A percentile compares a stretch with the other conserved stretches of the same genome.
Evolutionary conservation across 2,888 invertebrate genomes (phyloP).

Genomic region (Theretra japonica): DNA sequence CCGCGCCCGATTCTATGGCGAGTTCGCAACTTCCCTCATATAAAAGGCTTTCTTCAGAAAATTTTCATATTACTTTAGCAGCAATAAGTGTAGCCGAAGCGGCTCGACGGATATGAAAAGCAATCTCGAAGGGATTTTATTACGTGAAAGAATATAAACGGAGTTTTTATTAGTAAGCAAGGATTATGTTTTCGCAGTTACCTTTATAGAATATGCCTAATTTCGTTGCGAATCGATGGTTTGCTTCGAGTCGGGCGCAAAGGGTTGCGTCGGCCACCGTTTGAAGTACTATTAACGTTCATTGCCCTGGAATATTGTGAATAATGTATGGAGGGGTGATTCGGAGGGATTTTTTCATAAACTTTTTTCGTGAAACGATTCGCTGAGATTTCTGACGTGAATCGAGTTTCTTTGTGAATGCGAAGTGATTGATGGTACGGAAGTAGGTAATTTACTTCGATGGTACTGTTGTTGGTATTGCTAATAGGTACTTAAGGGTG

Average conservation of each 20-base stretch:
- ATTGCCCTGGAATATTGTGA: not conserved
- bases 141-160: slow-evolving; percentile 33
- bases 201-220: not conserved
- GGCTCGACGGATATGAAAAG: slow-evolving; percentile 38
- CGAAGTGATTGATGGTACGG: not conserved
- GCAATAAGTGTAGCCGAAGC: slow-evolving; percentile 54
- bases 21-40: slow-evolving; percentile 59
- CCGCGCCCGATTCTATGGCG: slow-evolving; percentile 10
- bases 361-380: not conserved
- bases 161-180: slow-evolving; percentile 38
- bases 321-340: slow-evolving; percentile 2
- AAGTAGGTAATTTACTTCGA: not conserved
- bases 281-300: slow-evolving; percentile 3
- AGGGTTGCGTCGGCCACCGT: not conserved
- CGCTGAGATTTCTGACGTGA: not conserved
- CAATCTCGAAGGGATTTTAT: slow-evolving; percentile 46
- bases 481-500: too few species aligned
- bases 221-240: slow-evolving; percentile 4
- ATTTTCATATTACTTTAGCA: slow-evolving; percentile 68
- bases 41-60: slow-evolving; percentile 64
- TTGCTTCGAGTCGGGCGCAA: not conserved
- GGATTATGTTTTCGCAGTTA: slow-evolving; percentile 16
- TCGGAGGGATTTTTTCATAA: slow-evolving; percentile 6
- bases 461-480: too few species aligned
- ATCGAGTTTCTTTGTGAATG: not conserved